Evolutionary conservation across 2,113 vertebrate species (phyloP).

Genomic region (Grammomys dolichurus): DNA sequence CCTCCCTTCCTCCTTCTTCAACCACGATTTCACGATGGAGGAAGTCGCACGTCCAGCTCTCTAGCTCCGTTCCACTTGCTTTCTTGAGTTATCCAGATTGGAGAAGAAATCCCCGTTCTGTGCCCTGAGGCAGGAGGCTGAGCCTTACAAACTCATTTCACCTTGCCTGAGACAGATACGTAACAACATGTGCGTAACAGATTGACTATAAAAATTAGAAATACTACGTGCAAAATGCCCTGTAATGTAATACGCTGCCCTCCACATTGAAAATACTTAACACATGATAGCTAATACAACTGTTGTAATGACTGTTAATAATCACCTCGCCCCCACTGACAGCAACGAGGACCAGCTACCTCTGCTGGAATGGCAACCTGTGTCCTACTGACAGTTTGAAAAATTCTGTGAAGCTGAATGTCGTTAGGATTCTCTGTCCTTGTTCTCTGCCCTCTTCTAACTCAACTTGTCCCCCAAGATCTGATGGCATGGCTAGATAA

Average conservation of each 20-base stretch:
- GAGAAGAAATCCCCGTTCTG: background rate
- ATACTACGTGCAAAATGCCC: constrained; percentile 11
- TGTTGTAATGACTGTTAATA: background rate
- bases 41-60: background rate
- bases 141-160: constrained; percentile 8
- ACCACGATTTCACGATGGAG: constrained; percentile 15
- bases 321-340: background rate
- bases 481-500: background rate
- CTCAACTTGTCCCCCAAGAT: background rate
- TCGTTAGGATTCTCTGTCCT: background rate
- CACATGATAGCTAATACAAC: background rate
- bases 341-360: background rate
- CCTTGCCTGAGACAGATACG: constrained; percentile 25
- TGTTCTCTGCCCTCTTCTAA: background rate
- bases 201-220: constrained; percentile 64
- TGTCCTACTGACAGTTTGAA: background rate
- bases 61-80: background rate
- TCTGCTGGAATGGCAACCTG: background rate
- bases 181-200: constrained; percentile 32
- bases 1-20: background rate
- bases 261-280: constrained; percentile 45
- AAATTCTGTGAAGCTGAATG: accelerated
- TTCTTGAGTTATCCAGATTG: background rate
- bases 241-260: background rate
- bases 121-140: background rate